Evolutionary conservation across 1,140 invertebrate genomes (phyloP).

Genomic region (Pseudomyrmex sp.): DNA sequence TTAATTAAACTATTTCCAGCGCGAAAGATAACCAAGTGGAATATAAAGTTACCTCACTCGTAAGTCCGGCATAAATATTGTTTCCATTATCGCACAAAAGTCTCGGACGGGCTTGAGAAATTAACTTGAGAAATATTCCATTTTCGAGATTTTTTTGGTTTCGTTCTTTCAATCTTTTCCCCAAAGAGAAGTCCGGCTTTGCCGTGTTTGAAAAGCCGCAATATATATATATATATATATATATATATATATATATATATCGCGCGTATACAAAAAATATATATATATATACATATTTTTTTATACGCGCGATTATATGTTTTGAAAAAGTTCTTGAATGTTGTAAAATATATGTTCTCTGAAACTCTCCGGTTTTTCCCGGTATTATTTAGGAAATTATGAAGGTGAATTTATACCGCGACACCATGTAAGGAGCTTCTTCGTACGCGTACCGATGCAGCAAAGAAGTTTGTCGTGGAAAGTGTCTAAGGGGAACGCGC

Average conservation of each 20-base stretch:
- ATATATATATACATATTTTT: too few relatives aligned
- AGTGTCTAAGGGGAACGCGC: background rate
- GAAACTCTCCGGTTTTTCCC: background rate
- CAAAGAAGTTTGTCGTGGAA: conserved; percentile 37
- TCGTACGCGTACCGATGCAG: conserved; percentile 20
- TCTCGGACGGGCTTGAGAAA: conserved; percentile 21
- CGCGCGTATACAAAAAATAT: too few relatives aligned
- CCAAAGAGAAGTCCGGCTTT: background rate
- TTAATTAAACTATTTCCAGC: conserved; percentile 52
- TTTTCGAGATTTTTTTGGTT: background rate
- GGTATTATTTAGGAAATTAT: background rate
- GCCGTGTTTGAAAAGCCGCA: background rate
- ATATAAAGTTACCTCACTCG: background rate
- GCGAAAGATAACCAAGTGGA: background rate
- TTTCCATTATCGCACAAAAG: conserved; percentile 7
- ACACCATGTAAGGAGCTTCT: background rate
- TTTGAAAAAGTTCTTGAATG: background rate
- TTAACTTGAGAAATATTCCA: conserved; percentile 3
- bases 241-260: too few relatives aligned
- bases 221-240: too few relatives aligned
- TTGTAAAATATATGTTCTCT: background rate
- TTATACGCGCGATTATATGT: too few relatives aligned
- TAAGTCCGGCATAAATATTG: conserved; percentile 9
- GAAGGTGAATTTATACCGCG: background rate
- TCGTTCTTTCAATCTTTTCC: background rate